Evolutionary conservation across 2,797 vertebrate species (phyloP), one percentile per base, ranked within the genome.

Genomic region (Melanogrammus aeglefinus): DNA sequence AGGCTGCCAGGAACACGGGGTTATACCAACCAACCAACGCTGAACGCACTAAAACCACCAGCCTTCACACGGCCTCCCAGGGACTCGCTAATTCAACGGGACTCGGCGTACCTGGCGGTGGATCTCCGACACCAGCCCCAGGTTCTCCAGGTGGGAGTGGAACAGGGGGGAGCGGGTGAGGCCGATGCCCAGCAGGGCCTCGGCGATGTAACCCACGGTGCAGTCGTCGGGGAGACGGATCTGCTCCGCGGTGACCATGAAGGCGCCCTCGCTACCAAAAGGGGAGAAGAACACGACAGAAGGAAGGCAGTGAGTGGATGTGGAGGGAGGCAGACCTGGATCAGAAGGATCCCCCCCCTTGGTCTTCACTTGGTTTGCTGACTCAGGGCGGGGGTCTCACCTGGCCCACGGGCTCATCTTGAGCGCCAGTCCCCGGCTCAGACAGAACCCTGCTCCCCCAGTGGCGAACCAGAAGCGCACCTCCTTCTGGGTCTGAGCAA

Each of bases 401-500:
- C 98, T 97, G 57, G 97, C 96, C 98, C 98, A 99, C 0, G 98
- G 97, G 76, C 96, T 96, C 98, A 99, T 99, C 90, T 97, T 99
- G 66, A 99, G 95, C 14, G 97, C 96, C 8, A 99, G 95, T 33
- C 96, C 96, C 16, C 92, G 93, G 87, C 98, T 99, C 80, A 99
- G 95, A 79, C 98, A 99, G 93, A 99, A 99, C 0, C 98, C 98
- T 0, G 98, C 98, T 78, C 98, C 97, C 39, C 97, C 98, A 0
- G 98, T 99, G 29, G 97, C 98, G 81, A 99, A 99, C 98, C 97
- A 99, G 93, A 99, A 99, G 82, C 93, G 95, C 87, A 97, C 94
- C 0, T 95, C 95, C 78, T 92, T 93, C 93, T 96, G 86, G 51
- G 76, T 57, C 77, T 21, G 83, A 1, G 80, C 35, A 80, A 27